Evolutionary conservation across 2,113 vertebrate species (phyloP), one percentile per base, ranked within the genome.

Genomic region (Mustela nigripes): DNA sequence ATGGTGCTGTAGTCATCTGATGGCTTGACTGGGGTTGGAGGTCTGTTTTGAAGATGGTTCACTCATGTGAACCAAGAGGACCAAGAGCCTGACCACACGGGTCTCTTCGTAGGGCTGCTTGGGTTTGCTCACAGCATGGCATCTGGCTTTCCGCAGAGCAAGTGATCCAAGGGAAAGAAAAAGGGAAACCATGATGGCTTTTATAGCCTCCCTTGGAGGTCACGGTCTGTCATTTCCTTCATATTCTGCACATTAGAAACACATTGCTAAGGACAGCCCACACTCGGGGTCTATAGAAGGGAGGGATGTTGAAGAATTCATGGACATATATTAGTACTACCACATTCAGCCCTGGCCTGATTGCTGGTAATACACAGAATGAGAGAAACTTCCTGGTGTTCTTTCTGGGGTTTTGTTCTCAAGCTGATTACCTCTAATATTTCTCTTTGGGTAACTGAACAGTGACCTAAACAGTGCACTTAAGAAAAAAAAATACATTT

Each of bases 321-420:
- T n/a, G 18, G 26, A 45, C 33, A 2, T 26, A 7, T 22, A 65
- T 71, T 36, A 45, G 28, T 11, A 22, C 39, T 18, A 10, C 9
- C 16, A 1, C 14, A 0, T 19, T 36, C 12, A 26, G 63, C 28
- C 31, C 73, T 22, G 22, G 21, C 14, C 16, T 21, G 36, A 31
- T 10, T 4, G 71, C 71, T 58, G 16, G 14, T 4, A 9, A 39
- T 2, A 18, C 4, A 4, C 2, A 12, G 9, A 0, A 31, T 31
- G 11, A 22, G 11, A 36, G 78, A 45, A 16, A 21, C 3, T 14
- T 69, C 56, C 56, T 58, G 65, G 16, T 2, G 12, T 24, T 36
- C 10, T 45, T 22, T 48, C 48, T 42, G 28, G 28, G 62, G 11
- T 56, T 58, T 33, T 19, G 22, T 65, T n/a, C 86, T 71, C 69